Base-by-base conservation (phyloP, 2,113 vertebrate species). In the Gracilinanus agilis region DNA sequence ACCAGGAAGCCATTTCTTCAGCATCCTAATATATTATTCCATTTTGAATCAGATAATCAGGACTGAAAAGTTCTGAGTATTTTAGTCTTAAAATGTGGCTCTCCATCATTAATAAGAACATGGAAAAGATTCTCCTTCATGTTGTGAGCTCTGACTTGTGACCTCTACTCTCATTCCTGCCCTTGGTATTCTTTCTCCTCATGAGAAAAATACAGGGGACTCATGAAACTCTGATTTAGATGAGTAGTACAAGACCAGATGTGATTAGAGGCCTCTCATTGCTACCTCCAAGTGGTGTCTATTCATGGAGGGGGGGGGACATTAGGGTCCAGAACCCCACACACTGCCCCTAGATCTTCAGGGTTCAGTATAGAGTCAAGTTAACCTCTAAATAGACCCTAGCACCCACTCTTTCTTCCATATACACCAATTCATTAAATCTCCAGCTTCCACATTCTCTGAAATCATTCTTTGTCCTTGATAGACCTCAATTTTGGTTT, bases 11-110 rank as follows among this genome's bases (percentile, higher is more conserved):
- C 90, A 90, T 44, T 91, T 94, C 9, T 91, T 94, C 9, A 67
- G 44, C 23, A 49, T 90, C 9, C 93, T n/a, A 0, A 75, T 75
- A 9, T 93, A 27, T 25, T 19, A 90, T 90, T 94, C 29, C 83
- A 49, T 95, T 95, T 96, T 92, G 54, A 93, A 12, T 0, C 56
- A 19, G 56, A 2, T 24, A 89, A 54, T 90, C 49, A 94, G n/a
- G 67, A 49, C 83, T 95, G n/a, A 93, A 90, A 96, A 83, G 10
- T 44, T 91, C 90, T 96, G 54, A 93, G 44, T 55, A 92, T 55
- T 75, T 91, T 93, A 2, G 44, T 58, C 90, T 90, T 0, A 91
- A 95, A 95, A 53, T 34, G 34, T 88, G 88, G n/a, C 34, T 95
- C 3, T 56, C 91, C 90, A 92, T 11, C 55, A 90, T 40, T 67